These are phyloP conservation scores for Thalpophila matura DNA, from an alignment of 2,888 invertebrate genomes.

Conservation along the genomic window DNA sequence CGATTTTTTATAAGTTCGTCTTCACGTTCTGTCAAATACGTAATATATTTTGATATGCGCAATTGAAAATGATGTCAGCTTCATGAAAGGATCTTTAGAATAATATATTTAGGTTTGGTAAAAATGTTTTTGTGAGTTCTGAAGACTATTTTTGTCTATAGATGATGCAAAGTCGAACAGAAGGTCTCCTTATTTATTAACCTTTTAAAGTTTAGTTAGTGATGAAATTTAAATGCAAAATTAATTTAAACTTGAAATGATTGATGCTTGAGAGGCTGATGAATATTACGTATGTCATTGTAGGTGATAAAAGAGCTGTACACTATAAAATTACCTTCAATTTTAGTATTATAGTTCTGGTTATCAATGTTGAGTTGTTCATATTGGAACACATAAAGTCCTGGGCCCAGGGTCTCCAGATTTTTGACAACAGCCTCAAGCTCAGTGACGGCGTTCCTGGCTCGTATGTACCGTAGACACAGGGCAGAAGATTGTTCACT, in stretches of 20 bases:
- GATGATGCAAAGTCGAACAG: neutral
- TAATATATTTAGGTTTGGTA: neutral
- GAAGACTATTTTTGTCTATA: neutral
- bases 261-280: no score
- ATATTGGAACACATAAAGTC: constrained; percentile 84
- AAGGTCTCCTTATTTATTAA: no score
- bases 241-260: no score
- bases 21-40: constrained; percentile 78
- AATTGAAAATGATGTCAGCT: constrained; percentile 32
- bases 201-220: no score
- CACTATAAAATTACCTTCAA: constrained; percentile 81
- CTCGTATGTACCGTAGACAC: constrained; percentile 82
- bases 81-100: constrained; percentile 36
- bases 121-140: neutral
- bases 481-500: constrained; percentile 80
- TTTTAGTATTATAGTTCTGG: constrained; percentile 82
- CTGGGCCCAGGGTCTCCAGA: constrained; percentile 84
- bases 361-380: constrained; percentile 84
- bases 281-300: no score
- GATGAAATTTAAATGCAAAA: no score
- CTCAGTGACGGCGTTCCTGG: constrained; percentile 83
- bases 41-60: constrained; percentile 17
- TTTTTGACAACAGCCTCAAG: constrained; percentile 79
- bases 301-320: neutral
- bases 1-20: constrained; percentile 86